Base-by-base conservation (phyloP, 2,113 vertebrate genomes). In the Hippocampus guttulatus region DNA sequence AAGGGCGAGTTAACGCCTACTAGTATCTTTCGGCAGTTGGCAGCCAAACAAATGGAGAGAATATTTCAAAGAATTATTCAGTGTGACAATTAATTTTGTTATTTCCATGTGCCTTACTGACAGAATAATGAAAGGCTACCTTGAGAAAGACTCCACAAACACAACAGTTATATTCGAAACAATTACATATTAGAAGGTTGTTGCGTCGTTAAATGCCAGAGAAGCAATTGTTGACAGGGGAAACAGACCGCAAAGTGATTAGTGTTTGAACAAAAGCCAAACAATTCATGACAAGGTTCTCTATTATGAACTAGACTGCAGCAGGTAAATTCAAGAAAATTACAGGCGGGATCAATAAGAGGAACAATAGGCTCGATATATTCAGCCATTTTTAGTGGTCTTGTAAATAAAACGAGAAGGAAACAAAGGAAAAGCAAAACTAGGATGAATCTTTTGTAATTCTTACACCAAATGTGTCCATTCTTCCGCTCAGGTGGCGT, bases 21-120 rank as follows among this genome's bases (percentile, higher is more conserved):
- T 81, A 78, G 80, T 78, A 82, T 84, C 70, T 73, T 73, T 77
- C 55, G 38, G 55, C 77, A 81, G 67, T 75, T 82, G 86, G 84
- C 82, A 84, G 71, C 57, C 67, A 75, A 85, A 86, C 62, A 64
- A 77, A 90, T 81, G 70, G 76, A 82, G 68, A 80, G 62, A 78
- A 81, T 63, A 67, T 81, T 78, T 74, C 78, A 84, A 82, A 80
- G 76, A 86, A 88, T 85, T 78, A 83, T 81, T 83, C 75, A 83
- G 67, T 76, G 73, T 16, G 64, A 82, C 75, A 66, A 82, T 84
- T 83, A 18, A 10, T 64, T 64, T 64, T 65, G 23, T 65, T 27
- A 78, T 80, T 82, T 61, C 73, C 68, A 80, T 61, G 62, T 9
- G 4, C 23, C 25, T 30, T 33, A 54, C 70, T 67, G 69, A 74